Evolutionary conservation across 2,113 vertebrate species (phyloP).

Genomic region (Pholis gunnellus): DNA sequence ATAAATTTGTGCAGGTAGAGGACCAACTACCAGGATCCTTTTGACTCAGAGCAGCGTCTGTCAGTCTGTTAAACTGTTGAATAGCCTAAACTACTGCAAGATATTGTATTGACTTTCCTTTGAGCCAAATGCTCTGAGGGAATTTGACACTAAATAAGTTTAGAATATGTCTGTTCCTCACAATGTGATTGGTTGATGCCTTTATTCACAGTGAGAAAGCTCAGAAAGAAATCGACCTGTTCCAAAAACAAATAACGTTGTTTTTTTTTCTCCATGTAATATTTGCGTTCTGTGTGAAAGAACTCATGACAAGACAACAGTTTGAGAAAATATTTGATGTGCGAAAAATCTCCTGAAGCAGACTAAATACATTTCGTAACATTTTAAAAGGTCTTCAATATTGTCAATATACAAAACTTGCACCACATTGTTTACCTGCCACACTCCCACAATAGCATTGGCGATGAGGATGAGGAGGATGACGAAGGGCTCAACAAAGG

Average conservation of each 20-base stretch:
- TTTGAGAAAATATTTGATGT: background rate
- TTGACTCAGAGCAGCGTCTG: background rate
- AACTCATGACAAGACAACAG: background rate
- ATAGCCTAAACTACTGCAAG: no score
- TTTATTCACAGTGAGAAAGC: no score
- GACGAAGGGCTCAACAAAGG: constrained; percentile 88
- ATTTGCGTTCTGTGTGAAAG: background rate
- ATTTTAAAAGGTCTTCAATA: background rate
- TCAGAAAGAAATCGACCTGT: background rate
- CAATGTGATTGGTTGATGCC: background rate
- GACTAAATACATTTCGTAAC: background rate
- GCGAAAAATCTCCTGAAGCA: background rate
- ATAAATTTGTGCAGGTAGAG: no score
- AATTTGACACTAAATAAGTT: no score
- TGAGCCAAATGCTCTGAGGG: no score
- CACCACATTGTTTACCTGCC: constrained; percentile 80
- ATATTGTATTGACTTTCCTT: no score
- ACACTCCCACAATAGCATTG: constrained; percentile 87
- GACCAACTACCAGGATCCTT: background rate
- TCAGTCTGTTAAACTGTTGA: no score
- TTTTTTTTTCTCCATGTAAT: background rate
- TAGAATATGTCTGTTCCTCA: background rate
- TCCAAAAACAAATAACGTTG: background rate
- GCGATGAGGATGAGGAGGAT: constrained; percentile 88
- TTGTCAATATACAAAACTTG: background rate